phyloP scores from a whole-genome alignment of 2,888 invertebrate species.

The Platycheirus rosarum region DNA sequence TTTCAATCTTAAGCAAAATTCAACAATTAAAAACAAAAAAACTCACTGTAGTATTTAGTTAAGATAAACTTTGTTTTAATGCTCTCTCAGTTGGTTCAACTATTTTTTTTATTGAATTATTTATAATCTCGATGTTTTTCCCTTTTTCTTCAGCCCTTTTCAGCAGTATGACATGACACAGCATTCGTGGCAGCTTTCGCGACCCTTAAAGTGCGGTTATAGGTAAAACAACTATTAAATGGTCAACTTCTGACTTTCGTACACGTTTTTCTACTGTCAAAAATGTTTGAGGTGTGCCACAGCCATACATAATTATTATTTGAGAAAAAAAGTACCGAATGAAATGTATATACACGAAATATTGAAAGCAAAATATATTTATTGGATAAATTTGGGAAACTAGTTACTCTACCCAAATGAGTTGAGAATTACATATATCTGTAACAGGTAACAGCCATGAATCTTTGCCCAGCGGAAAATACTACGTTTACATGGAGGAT shows the following conservation, averaged over 20 bases:
- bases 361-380: no score
- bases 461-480: no score
- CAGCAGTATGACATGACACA: constrained; percentile 67
- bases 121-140: constrained; percentile 1
- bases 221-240: constrained; percentile 54
- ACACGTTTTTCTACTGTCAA: constrained; percentile 33
- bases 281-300: background rate
- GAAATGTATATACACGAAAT: no score
- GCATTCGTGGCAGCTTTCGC: constrained; percentile 71
- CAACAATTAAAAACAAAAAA: background rate
- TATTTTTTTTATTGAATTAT: background rate
- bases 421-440: no score
- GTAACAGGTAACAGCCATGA: no score
- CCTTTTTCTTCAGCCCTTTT: constrained; percentile 24
- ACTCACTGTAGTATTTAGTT: no score
- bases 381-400: no score
- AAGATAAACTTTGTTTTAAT: no score
- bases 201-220: constrained; percentile 62
- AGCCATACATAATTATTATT: no score
- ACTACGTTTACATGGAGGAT: no score
- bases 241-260: constrained; percentile 42
- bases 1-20: background rate
- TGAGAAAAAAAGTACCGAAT: no score
- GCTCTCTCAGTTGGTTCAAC: background rate
- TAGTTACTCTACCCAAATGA: no score